Conservation (phyloP, 2,113 vertebrate species). For the Larimichthys crocea region DNA sequence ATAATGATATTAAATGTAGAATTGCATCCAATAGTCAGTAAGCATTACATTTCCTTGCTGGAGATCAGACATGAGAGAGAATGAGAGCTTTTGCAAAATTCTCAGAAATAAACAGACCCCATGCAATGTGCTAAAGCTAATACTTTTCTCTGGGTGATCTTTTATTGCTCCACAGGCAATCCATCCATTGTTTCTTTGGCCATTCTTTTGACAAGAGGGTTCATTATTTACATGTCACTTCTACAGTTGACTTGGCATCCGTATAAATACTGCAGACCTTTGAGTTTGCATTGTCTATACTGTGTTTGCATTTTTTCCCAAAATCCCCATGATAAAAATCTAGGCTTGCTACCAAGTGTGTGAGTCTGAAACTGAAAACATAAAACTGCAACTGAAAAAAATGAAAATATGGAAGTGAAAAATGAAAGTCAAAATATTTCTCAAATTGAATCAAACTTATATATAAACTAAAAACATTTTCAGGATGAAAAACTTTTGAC, state of each 20-base stretch:
- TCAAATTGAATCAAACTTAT: no score
- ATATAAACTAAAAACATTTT: no score
- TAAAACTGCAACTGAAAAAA: no score
- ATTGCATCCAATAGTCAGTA: no score
- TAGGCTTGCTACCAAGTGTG: not conserved
- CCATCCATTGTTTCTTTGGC: not conserved
- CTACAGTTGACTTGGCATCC: not conserved
- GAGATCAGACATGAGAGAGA: not conserved
- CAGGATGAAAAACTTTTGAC: no score
- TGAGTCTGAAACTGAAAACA: not conserved
- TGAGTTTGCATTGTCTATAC: not conserved
- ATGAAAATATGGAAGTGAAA: no score
- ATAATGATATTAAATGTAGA: no score
- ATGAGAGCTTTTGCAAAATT: not conserved
- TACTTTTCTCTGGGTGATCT: constrained; percentile 21
- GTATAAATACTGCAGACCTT: not conserved
- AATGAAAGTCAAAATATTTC: no score
- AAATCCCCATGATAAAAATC: not conserved
- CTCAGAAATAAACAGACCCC: not conserved
- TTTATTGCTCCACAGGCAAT: constrained; percentile 9
- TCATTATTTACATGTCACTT: constrained; percentile 33
- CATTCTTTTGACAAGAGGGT: not conserved
- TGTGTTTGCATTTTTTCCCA: not conserved
- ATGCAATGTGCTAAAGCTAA: not conserved
- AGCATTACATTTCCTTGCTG: not conserved